A percentile compares a stretch with the other conserved stretches of the same genome.
Conservation (phyloP, 2,797 vertebrate species). For the Muscicapa striata region DNA sequence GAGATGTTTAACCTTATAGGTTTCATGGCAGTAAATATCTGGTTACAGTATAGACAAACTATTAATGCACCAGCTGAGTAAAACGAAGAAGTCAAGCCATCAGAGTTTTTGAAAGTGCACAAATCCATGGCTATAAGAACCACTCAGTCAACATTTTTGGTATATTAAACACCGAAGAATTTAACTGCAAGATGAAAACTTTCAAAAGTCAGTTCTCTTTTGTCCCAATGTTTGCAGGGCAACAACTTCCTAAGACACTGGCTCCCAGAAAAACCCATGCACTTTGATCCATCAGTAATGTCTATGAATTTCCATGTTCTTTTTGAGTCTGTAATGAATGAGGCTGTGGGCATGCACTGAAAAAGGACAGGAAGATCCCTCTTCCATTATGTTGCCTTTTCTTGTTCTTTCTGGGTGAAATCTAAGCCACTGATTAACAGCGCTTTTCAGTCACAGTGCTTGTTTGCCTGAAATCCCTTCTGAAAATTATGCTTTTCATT, state of each 20-base stretch:
- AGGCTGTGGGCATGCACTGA: not conserved
- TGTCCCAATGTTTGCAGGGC: not conserved
- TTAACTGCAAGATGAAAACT: not conserved
- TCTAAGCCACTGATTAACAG: not conserved
- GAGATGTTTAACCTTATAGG: not conserved
- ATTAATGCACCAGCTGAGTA: not conserved
- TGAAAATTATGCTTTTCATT: not conserved
- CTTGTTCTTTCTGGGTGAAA: not conserved
- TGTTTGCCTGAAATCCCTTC: not conserved
- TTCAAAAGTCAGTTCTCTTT: not conserved
- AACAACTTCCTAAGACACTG: not conserved
- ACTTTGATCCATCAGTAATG: not conserved
- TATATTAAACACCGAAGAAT: not conserved
- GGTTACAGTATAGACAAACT: not conserved
- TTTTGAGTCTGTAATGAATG: not conserved
- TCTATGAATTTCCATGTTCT: not conserved
- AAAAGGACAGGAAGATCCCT: not conserved
- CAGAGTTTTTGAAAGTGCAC: not conserved
- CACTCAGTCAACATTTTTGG: not conserved
- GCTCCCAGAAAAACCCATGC: not conserved
- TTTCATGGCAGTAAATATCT: not conserved
- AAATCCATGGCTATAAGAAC: not conserved
- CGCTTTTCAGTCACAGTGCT: rapidly evolving
- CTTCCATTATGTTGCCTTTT: not conserved
- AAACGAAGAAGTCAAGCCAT: not conserved